Evolutionary conservation across 1,140 invertebrate species (phyloP), one percentile per base, ranked within the genome.

Genomic region (Charaxes varanes): DNA sequence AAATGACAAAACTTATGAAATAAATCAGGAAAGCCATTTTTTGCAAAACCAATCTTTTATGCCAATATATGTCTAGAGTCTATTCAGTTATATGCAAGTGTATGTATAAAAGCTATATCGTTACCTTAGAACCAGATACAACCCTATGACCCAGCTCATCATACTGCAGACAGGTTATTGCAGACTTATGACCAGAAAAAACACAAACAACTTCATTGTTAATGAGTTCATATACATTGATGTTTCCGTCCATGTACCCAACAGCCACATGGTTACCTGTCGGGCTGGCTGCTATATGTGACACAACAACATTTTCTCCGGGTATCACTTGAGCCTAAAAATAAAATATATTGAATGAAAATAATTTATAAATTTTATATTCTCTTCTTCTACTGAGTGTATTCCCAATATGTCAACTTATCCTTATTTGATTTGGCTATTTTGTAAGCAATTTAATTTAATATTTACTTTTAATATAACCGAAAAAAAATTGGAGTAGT

Each of bases 171-270:
- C 90, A 87, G 28, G 94, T 95, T 2, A 99, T 89, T 23, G 92
- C 90, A 28, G 92, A 92, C 74, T 91, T 92, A 85, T 99, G 97
- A 10, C 97, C 95, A 49, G 92, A 88, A 80, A 98, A 95, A 8
- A 91, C 90, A 58, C 93, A 91, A 11, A 90, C 84, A 54, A 88
- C 81, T 64, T 94, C 92, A 54, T 87, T 89, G 46, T 86, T 89
- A 42, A 80, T 84, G 40, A 90, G 81, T 69, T 94, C 90, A 78
- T 93, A 99, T 1, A 96, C 86, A 72, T 92, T 91, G 0, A 99
- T 87, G 33, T 89, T 90, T 5, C 97, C 97, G 88, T 99, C 94
- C 3, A 88, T 83, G 80, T 98, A 99, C 6, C 97, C 98, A 27
- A 93, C 94, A 8, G 97, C 96, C 53, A 99, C 79, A 45, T 92